A percentile compares a stretch with the other conserved stretches of the same genome.
These are phyloP conservation scores for Gymnocephalus cernua DNA, from an alignment of 2,113 vertebrate species.

Conservation along the genomic window DNA sequence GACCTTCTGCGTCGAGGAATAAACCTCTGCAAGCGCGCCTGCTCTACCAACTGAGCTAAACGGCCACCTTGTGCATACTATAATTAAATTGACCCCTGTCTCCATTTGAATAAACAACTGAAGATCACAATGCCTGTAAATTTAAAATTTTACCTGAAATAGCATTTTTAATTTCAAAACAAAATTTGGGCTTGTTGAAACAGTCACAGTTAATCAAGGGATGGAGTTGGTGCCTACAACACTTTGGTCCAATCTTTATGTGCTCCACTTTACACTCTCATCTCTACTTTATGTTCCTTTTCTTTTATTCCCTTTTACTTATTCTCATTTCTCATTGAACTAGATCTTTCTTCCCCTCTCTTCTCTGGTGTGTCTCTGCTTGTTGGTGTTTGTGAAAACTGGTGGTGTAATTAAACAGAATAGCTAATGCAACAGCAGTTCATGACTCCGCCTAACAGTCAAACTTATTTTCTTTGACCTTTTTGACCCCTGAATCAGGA, in stretches of 20 bases:
- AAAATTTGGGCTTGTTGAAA: background rate
- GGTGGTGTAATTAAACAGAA: slow-evolving; percentile 22
- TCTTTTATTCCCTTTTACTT: background rate
- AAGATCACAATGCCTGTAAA: background rate
- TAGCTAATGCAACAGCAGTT: slow-evolving; percentile 8
- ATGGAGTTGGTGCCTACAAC: background rate
- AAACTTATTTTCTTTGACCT: slow-evolving; percentile 39
- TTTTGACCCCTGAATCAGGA: slow-evolving; percentile 23
- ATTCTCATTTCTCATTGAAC: background rate
- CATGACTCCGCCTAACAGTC: background rate
- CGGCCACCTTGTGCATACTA: no score
- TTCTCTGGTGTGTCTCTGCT: background rate
- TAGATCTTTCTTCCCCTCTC: background rate
- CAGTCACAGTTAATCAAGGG: background rate
- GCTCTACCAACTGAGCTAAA: no score
- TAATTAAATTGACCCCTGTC: background rate
- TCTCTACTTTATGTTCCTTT: background rate
- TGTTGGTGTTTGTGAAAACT: background rate
- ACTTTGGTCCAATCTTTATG: background rate
- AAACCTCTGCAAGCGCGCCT: no score
- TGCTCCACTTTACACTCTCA: background rate
- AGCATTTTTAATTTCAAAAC: background rate
- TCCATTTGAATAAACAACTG: background rate
- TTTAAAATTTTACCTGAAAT: background rate
- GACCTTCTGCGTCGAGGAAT: no score